phyloP scores from a whole-genome alignment of 2,113 vertebrate genomes.

The Hippolais icterina region DNA sequence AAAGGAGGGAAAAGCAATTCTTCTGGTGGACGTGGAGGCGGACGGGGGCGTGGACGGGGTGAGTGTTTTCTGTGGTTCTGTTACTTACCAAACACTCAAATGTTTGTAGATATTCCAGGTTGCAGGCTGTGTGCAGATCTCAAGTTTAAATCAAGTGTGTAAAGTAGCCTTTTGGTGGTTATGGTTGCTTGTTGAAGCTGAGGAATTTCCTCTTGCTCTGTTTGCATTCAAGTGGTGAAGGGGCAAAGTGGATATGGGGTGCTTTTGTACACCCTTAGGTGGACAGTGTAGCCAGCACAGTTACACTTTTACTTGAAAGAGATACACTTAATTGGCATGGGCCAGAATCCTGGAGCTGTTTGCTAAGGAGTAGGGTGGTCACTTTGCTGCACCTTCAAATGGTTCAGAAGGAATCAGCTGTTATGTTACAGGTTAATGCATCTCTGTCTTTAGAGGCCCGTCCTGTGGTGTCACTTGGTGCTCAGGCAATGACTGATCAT shows the following conservation, averaged over 20 bases:
- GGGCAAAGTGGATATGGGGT: neutral
- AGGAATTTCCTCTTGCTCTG: neutral
- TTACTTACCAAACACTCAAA: accelerated
- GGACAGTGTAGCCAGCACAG: neutral
- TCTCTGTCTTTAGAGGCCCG: neutral
- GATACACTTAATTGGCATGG: accelerated
- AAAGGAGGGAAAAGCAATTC: constrained; percentile 79
- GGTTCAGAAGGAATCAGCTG: neutral
- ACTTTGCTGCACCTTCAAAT: neutral
- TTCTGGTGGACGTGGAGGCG: constrained; percentile 76
- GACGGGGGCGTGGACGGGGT: constrained; percentile 85
- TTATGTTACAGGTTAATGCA: accelerated
- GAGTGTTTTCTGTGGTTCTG: neutral
- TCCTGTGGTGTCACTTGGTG: neutral
- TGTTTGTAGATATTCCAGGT: neutral
- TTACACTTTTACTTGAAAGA: accelerated
- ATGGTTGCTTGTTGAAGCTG: neutral
- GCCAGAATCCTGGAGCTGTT: accelerated
- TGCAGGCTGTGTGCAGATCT: neutral
- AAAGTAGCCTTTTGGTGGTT: neutral
- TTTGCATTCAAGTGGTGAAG: neutral
- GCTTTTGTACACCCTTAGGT: neutral
- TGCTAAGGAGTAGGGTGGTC: neutral
- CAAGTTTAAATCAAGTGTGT: accelerated
- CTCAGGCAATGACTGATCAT: neutral